Conservation (phyloP, 2,113 vertebrate species). For the Buteo buteo region DNA sequence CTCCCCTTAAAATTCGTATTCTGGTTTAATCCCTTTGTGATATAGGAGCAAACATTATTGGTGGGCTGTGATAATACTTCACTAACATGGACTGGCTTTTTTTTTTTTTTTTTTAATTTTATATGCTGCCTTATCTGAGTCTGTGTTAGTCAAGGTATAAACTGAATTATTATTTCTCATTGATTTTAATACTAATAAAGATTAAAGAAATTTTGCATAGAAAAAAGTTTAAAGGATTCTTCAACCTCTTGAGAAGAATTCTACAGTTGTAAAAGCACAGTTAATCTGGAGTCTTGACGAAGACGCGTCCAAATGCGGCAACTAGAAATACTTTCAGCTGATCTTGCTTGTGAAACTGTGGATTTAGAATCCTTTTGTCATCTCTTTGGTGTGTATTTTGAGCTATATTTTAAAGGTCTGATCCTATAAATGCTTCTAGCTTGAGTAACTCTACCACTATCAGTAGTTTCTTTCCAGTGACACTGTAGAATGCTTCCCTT, state of each 20-base stretch:
- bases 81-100: not conserved
- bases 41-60: not conserved
- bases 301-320: not conserved
- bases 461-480: not conserved
- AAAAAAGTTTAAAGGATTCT: not conserved
- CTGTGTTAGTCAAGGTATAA: not conserved
- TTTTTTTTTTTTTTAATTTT: not conserved
- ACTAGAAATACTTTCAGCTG: not conserved
- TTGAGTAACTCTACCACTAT: not conserved
- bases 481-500: not conserved
- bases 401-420: not conserved
- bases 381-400: not conserved
- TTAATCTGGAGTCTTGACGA: not conserved
- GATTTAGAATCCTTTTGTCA: not conserved
- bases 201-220: not conserved
- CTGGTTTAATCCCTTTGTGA: not conserved
- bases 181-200: not conserved
- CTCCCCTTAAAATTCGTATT: not conserved
- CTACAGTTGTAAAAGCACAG: not conserved
- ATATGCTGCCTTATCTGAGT: not conserved
- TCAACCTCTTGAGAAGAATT: not conserved
- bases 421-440: not conserved
- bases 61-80: not conserved
- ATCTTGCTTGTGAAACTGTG: not conserved
- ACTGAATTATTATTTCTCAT: not conserved